Base-by-base conservation (phyloP, 1,140 invertebrate genomes). In the Bombus soroeensis region DNA sequence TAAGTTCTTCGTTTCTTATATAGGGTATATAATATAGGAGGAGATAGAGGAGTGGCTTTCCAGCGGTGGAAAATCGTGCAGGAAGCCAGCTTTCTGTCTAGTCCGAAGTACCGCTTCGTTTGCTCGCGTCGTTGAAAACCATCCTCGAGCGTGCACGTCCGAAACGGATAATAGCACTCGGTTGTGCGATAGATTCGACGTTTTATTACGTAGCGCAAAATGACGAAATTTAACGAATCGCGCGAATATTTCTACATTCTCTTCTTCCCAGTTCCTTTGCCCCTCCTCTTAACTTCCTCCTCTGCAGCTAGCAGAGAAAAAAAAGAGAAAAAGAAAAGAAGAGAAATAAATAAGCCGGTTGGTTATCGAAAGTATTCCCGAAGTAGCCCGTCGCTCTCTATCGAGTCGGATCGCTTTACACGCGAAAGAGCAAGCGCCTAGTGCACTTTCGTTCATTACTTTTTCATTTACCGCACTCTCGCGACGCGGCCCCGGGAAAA, bases 1-100 rank as follows among this genome's bases (percentile, higher is more conserved):
- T 81, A 81, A 85, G 70, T 81, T 81, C 71, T 78, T 81, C 84
- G 78, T 75, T 85, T 75, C 84, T 75, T 75, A 47, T 74, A 68
- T 53, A 77, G 47, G 18, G 47, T 34, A 62, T 78, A 78, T 39
- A 78, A 57, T 34, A 37, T 22, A 41, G 57, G 41, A 59, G 37
- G 37, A 39, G 75, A 39, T 18, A 12, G 18, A 32, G n/a, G 37
- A 37, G 62, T 28, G 47, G 13, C 70, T 34, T 68, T 12, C 25
- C 75, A 28, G 9, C 5, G 37, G 34, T 15, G 41, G 66, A 64
- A 80, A 62, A 73, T 74, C 78, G 41, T 37, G 47, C 4, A 62
- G 78, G 70, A 81, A 70, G 43, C 25, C 34, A 59, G 74, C 70
- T 85, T 85, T 74, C 71, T 32, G 59, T 57, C 64, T 39, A 18